Evolutionary conservation across 2,888 invertebrate species (phyloP), one percentile per base, ranked within the genome.

Genomic region (Escarpia spicata): DNA sequence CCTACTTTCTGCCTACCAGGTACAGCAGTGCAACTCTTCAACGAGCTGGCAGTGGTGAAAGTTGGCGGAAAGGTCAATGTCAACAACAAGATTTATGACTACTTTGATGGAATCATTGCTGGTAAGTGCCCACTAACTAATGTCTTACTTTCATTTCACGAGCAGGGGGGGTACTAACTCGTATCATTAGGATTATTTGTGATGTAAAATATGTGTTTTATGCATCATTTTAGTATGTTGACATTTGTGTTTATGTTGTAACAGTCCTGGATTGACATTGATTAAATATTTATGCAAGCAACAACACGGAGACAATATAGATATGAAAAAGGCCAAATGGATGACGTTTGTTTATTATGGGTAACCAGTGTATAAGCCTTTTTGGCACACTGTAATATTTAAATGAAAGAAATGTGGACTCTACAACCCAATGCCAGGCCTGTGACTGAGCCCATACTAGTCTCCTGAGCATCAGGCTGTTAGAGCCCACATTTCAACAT

Each of bases 101-200:
- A 92, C 43, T 95, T 95, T 93, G 94, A 96, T 93, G 96, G 96
- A 15, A 96, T 96, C 92, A 94, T 96, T 92, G 96, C 96, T 93
- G 96, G 96, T 96, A 93, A 92, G 94, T 90, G 12, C 12, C 45
- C 91, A 9, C 43, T 37, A 37, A 37, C 37, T 37, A 37, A 37
- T 37, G 37, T 37, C 37, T 37, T 37, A 37, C 52, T 15, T 12
- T 52, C 52, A 12, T 52, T 52, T 52, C 15, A 52, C 8, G 9
- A 52, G 52, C 52, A 12, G 1, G 37, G 52, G 52, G 52, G 60
- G 37, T 10, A 37, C 26, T 58, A 15, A 58, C 37, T 37, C 37
- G 37, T 37, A 37, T 9, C 15, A 60, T 31, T 58, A 26, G n/a
- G 75, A 26, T 26, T 75, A 26, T 75, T 75, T 75, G 19, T 15